Conservation (phyloP, 2,797 vertebrate genomes). For the Micropoecilia bifurca region DNA sequence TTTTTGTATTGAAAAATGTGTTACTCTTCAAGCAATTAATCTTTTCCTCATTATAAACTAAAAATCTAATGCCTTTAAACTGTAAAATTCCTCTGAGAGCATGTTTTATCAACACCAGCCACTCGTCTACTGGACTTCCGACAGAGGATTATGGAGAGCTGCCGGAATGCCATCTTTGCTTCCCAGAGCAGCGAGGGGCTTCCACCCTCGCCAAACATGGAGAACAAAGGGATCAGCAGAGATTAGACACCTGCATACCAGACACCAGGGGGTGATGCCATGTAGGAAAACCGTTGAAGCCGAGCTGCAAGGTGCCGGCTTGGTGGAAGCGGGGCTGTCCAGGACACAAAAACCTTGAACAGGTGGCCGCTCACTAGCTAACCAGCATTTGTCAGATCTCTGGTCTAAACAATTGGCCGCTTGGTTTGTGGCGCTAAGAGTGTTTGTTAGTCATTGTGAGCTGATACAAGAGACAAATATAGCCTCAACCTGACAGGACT, state of each 20-base stretch:
- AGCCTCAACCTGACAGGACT: conserved; percentile 71
- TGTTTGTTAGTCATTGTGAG: conserved; percentile 53
- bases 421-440: conserved; percentile 46
- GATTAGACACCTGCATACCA: conserved; percentile 83
- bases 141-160: conserved; percentile 81
- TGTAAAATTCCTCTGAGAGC: conserved; percentile 77
- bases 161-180: conserved; percentile 79
- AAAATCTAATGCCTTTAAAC: conserved; percentile 63
- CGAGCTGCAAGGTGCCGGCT: conserved; percentile 35
- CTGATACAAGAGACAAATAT: conserved; percentile 72
- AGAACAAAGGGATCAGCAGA: conserved; percentile 79
- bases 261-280: conserved; percentile 81
- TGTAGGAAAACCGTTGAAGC: conserved; percentile 44
- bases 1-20: neutral
- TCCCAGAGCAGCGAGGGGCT: conserved; percentile 72
- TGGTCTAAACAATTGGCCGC: conserved; percentile 39
- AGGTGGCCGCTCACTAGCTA: conserved; percentile 45
- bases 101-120: conserved; percentile 81
- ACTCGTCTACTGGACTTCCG: conserved; percentile 81
- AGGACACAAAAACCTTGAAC: conserved; percentile 39
- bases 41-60: conserved; percentile 42
- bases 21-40: conserved; percentile 8
- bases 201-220: conserved; percentile 76
- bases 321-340: conserved; percentile 8
- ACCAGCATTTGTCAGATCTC: conserved; percentile 53